phyloP scores from a whole-genome alignment of 2,797 vertebrate species.

The Momotus momota region DNA sequence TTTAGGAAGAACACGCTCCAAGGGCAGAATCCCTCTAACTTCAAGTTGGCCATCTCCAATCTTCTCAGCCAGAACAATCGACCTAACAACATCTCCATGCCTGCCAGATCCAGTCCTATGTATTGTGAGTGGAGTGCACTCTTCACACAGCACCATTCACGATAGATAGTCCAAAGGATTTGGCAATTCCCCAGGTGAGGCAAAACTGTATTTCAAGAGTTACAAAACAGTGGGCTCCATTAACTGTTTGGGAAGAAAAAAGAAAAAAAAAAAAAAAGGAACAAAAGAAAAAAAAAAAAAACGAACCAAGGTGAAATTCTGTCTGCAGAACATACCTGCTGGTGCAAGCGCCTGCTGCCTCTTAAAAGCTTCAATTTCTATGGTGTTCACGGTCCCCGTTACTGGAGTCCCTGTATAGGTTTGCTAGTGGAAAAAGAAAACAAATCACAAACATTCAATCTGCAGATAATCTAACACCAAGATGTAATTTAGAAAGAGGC shows the following conservation, averaged over 20 bases:
- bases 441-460: slow-evolving; percentile 41
- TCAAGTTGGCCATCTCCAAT: slow-evolving; percentile 34
- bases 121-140: slow-evolving; percentile 22
- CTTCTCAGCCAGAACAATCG: slow-evolving; percentile 43
- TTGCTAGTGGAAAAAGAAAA: slow-evolving; percentile 81
- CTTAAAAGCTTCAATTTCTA: slow-evolving; percentile 96
- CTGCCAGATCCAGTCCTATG: slow-evolving; percentile 33
- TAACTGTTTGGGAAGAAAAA: neutral
- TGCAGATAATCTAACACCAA: neutral
- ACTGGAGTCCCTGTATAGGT: slow-evolving; percentile 84
- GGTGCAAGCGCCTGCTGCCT: slow-evolving; percentile 91
- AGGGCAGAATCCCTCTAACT: slow-evolving; percentile 15
- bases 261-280: neutral
- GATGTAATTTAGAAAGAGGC: neutral
- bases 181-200: slow-evolving; percentile 1
- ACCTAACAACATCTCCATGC: slow-evolving; percentile 37
- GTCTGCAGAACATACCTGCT: slow-evolving; percentile 85
- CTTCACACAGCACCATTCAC: neutral
- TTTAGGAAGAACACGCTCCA: slow-evolving; percentile 38
- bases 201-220: neutral
- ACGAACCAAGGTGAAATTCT: neutral
- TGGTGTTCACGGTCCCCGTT: slow-evolving; percentile 82
- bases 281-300: neutral
- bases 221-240: slow-evolving; percentile 19
- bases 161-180: neutral